Evolutionary conservation across 2,888 invertebrate genomes (phyloP), one percentile per base, ranked within the genome.

Genomic region (Linyphia triangularis): DNA sequence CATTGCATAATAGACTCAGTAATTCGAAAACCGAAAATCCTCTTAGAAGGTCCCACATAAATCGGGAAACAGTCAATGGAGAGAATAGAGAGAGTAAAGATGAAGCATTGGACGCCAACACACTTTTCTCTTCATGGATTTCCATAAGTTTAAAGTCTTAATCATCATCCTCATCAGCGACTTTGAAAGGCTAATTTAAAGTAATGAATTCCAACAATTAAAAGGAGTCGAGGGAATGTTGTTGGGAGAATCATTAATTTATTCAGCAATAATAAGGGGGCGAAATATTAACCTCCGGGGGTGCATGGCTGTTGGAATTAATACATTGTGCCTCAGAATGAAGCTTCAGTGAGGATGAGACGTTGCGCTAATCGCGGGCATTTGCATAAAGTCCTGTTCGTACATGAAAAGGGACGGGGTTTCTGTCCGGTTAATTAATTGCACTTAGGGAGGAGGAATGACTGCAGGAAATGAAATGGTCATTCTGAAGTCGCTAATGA

Each of bases 201-300:
- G 63, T 72, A 82, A 82, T 72, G 82, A 82, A 82, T 82, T 72
- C 82, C 59, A 33, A 82, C 82, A 82, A 82, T 82, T 82, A 82
- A 82, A 82, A 82, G 82, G 72, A 72, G 69, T 26, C 61, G 43
- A 26, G 70, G 67, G 22, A 63, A 24, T 40, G 33, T 19, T 63
- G 81, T 81, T 81, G 67, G 81, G 24, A 43, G 81, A 51, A 51
- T 16, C 70, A 82, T 82, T 82, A 82, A 82, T 82, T 82, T 73
- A 82, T 82, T 72, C 82, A 63, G 72, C 22, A 82, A 82, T 82
- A 82, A 82, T 82, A 72, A 82, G 40, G 72, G 72, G 70, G 43
- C 40, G 72, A 63, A 81, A 82, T 82, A 82, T 82, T 72, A 72
- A 82, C 82, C 82, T 61, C 70, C 72, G 72, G 65, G 43, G 26